phyloP scores from a whole-genome alignment of 2,113 vertebrate genomes.

The Sus scrofa region T2T-Sscrofa CM000825.6:156593001-156593500 shows the following conservation, averaged over 20 bases:
- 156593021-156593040: fast-evolving
- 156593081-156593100: neutral
- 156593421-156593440: too few relatives aligned
- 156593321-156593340: neutral
- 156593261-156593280: neutral
- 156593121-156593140: neutral
- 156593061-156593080: neutral
- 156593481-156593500: neutral
- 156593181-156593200: neutral
- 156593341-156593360: neutral
- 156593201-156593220: too few relatives aligned
- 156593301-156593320: neutral
- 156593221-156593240: too few relatives aligned
- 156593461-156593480: too few relatives aligned
- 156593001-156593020: too few relatives aligned
- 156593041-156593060: neutral
- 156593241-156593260: neutral
- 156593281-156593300: neutral
- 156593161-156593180: neutral
- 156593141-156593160: neutral
- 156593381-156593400: neutral
- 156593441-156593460: neutral
- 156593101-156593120: neutral
- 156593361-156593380: neutral
- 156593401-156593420: neutral